Evolutionary conservation across 2,113 vertebrate species (phyloP).

Genomic region (Gracilinanus agilis): DNA sequence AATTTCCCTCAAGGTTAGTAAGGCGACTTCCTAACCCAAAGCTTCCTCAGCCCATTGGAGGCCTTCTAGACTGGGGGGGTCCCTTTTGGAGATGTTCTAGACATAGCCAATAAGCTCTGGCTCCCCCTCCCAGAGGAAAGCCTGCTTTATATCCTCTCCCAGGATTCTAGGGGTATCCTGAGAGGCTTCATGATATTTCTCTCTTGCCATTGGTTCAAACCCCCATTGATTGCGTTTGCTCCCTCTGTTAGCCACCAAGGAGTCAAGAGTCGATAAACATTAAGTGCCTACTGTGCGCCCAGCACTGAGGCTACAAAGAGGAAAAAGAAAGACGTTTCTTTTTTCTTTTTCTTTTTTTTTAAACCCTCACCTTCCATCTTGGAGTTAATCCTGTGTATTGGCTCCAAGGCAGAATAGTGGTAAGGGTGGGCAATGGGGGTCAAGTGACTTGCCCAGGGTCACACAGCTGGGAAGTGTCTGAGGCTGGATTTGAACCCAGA

Average conservation of each 20-base stretch:
- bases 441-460: too few species aligned
- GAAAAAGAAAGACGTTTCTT: too few species aligned
- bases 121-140: too few species aligned
- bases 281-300: too few species aligned
- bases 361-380: too few species aligned
- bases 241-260: not conserved
- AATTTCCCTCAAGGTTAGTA: not conserved
- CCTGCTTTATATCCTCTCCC: not conserved
- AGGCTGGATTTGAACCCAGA: too few species aligned
- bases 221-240: not conserved
- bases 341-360: too few species aligned
- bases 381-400: too few species aligned
- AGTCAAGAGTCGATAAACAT: not conserved
- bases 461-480: too few species aligned
- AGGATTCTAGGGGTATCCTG: not conserved
- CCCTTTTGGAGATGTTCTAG: not conserved
- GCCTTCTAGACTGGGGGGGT: not conserved
- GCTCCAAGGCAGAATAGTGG: too few species aligned
- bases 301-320: too few species aligned
- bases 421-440: too few species aligned
- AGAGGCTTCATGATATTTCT: not conserved
- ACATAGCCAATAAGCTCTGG: not conserved
- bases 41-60: not conserved
- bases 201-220: not conserved
- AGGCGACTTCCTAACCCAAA: not conserved